Evolutionary conservation across 2,113 vertebrate genomes (phyloP), one percentile per base, ranked within the genome.

Genomic region (Pelmatolapia mariae): DNA sequence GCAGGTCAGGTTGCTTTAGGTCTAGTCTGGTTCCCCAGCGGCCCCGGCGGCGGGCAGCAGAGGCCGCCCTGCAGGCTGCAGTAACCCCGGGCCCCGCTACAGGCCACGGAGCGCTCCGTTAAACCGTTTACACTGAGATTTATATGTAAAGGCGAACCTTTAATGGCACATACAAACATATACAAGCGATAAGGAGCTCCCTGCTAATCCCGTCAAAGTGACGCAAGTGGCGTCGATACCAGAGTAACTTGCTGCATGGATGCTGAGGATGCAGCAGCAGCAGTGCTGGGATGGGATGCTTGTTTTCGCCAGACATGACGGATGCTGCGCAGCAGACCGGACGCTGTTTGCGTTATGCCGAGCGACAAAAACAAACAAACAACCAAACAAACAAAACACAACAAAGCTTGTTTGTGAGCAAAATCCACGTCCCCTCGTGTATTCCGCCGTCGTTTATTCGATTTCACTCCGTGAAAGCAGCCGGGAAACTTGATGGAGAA

Each of bases 271-370:
- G 93, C 36, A 86, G 82, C 81, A 78, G 91, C 61, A 68, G 63
- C 90, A 29, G 43, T 38, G 91, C n/a, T 47, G 66, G 87, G 92
- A 89, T 91, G 91, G 89, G 91, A 92, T 87, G 90, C 90, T 91
- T 91, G 86, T 92, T 93, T 92, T 90, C 86, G 61, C 81, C 91
- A 91, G 93, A 93, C 93, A 92, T 89, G 93, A 93, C 87, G 85
- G 93, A 94, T 91, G 93, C 91, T 90, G 91, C 95, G 93, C 92
- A 95, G 91, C 88, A 89, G 45, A 89, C 84, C 89, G 88, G 92
- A 89, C 89, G 84, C 54, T 47, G 85, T 45, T 52, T 52, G 33
- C 52, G 33, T 71, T 81, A 57, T 40, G 47, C 68, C 10, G 29
- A 71, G 80, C 40, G 63, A 52, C 81, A 52, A 50, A 52, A 52